Evolutionary conservation across 2,113 vertebrate species (phyloP).

Genomic region (Plecturocebus donacophilus): DNA sequence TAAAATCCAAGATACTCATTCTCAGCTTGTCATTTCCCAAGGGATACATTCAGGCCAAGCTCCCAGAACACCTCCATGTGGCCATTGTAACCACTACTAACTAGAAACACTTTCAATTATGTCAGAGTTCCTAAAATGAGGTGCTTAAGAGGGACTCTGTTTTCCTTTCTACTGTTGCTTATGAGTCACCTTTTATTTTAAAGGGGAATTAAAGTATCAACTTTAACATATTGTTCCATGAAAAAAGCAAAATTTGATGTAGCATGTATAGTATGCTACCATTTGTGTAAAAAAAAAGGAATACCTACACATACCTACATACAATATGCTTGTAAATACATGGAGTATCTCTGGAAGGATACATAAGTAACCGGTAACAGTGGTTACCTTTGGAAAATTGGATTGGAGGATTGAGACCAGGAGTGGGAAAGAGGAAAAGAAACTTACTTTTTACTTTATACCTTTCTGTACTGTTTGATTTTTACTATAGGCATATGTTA

Average conservation of each 20-base stretch:
- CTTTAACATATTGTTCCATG: constrained; percentile 10
- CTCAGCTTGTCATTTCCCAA: background rate
- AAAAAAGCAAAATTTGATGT: constrained; percentile 16
- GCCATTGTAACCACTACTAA: background rate
- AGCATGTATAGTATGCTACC: background rate
- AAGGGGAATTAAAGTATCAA: constrained; percentile 1
- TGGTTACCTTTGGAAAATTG: background rate
- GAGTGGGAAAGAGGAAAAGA: background rate
- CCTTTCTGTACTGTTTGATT: background rate
- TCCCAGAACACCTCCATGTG: background rate
- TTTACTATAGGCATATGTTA: background rate
- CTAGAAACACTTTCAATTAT: background rate
- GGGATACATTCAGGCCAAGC: background rate
- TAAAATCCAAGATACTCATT: background rate
- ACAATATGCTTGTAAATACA: background rate
- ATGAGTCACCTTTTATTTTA: background rate
- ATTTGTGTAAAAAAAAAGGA: background rate
- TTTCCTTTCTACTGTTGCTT: background rate
- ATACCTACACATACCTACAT: background rate
- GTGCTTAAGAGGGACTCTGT: background rate
- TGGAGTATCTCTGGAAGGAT: background rate
- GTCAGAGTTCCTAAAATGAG: background rate
- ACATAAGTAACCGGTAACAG: background rate
- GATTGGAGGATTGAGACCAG: background rate
- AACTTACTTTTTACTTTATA: background rate